Percentiles rank a stretch among this genome's conserved stretches.
phyloP scores from a whole-genome alignment of 1,140 invertebrate genomes.

The Rhopalosiphum padi region DNA sequence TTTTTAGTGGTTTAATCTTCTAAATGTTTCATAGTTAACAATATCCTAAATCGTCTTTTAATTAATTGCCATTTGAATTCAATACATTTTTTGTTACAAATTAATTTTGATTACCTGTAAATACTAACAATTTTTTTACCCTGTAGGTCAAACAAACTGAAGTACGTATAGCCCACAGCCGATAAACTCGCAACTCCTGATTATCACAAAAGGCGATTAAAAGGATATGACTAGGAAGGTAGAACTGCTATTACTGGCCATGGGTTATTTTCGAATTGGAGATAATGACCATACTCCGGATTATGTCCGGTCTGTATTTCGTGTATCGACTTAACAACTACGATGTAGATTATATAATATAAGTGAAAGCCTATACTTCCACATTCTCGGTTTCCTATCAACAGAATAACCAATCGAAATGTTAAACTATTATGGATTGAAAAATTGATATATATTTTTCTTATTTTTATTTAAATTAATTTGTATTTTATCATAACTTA shows the following conservation, averaged over 20 bases:
- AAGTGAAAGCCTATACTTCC: neutral
- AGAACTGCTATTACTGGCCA: neutral
- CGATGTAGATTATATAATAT: neutral
- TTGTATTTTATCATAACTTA: neutral
- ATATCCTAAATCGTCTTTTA: neutral
- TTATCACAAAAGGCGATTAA: constrained; percentile 25
- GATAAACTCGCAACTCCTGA: too few species aligned
- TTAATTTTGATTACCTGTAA: neutral
- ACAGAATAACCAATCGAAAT: neutral
- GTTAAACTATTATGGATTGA: neutral
- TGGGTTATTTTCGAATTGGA: neutral
- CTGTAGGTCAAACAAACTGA: neutral
- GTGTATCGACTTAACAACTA: neutral
- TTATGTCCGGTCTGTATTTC: neutral
- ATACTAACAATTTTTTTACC: neutral
- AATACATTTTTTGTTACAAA: neutral
- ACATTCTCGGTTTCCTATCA: neutral
- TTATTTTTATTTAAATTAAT: too few species aligned
- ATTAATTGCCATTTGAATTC: neutral
- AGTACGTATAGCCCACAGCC: neutral
- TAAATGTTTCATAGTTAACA: neutral
- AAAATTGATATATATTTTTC: neutral
- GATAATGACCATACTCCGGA: neutral
- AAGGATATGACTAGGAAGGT: neutral
- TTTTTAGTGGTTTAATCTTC: neutral